These are phyloP conservation scores for Petrocephalus microphthalmus DNA, from an alignment of 2,113 vertebrate species.

Conservation along the genomic window DNA sequence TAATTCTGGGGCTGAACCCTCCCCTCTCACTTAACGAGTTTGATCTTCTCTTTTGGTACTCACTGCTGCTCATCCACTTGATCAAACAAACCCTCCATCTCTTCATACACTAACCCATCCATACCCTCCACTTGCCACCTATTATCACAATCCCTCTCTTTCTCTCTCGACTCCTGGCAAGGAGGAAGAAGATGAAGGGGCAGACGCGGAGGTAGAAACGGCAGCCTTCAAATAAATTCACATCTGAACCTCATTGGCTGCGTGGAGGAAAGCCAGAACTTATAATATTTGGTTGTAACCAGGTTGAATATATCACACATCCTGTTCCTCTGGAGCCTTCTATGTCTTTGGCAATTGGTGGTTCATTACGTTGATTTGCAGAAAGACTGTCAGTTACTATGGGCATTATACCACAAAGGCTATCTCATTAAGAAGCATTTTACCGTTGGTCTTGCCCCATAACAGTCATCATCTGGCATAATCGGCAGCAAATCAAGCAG, in stretches of 20 bases:
- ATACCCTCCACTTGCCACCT: constrained; percentile 15
- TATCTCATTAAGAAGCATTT: neutral
- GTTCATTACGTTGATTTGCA: neutral
- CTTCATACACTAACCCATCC: neutral
- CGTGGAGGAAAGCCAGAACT: neutral
- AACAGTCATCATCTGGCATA: neutral
- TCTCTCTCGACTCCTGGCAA: constrained; percentile 27
- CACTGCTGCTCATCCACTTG: neutral
- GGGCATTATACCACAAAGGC: neutral
- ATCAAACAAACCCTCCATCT: neutral
- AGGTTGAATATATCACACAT: neutral
- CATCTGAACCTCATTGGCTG: neutral
- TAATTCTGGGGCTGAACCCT: neutral
- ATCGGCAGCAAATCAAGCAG: neutral
- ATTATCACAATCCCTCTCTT: constrained; percentile 11
- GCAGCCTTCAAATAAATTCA: constrained; percentile 6
- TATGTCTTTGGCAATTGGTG: neutral
- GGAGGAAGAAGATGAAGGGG: constrained; percentile 40
- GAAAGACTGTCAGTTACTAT: neutral
- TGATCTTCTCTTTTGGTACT: neutral
- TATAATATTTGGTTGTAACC: neutral
- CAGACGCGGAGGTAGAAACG: constrained; percentile 42
- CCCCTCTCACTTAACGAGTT: neutral
- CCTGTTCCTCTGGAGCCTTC: neutral
- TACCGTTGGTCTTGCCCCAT: neutral